Base-by-base conservation (phyloP, 2,888 invertebrate species). In the Agriotes lineatus region DNA sequence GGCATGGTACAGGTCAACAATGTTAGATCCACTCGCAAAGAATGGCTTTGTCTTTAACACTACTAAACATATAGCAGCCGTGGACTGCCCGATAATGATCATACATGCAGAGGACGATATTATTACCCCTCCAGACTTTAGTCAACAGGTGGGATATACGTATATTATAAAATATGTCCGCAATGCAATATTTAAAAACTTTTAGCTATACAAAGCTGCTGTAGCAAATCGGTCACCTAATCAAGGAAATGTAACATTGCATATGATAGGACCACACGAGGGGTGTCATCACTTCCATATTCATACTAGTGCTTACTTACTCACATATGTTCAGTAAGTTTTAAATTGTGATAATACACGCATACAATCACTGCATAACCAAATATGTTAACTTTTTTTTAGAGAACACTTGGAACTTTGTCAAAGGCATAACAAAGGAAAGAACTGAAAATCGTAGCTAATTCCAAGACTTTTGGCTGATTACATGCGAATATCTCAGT, bases 1-100 rank as follows among this genome's bases (percentile, higher is more conserved):
- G 74, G 96, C 97, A 0, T 95, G 94, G 90, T 95, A 93, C 83
- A 89, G 94, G 57, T 85, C 86, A 71, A 87, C 92, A n/a, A 91
- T 97, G 80, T 88, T 95, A 0, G 85, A 90, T 6, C 94, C 96
- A 0, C 90, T 97, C 82, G 87, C 89, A 30, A 83, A 86, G 5
- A 91, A 92, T 78, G 90, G 90, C 60, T 87, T 96, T 67, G 85
- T 88, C 62, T 97, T 97, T 84, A 88, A 90, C 73, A 93, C 94
- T 1, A 94, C 95, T 81, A 85, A 86, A 72, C 90, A 95, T 79
- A 87, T 95, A 56, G 81, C 83, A 1, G 85, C 87, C 61, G 88
- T 90, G 22, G 83, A 87, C 7, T 89, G 93, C 75, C 96, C 97
- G 0, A 87, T 97, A 20, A 87, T 97, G 80, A 95, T 80, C 12